These are phyloP conservation scores for Oscheius sp. DNA, from an alignment of 2,888 invertebrate species.

Conservation along the genomic window DNA sequence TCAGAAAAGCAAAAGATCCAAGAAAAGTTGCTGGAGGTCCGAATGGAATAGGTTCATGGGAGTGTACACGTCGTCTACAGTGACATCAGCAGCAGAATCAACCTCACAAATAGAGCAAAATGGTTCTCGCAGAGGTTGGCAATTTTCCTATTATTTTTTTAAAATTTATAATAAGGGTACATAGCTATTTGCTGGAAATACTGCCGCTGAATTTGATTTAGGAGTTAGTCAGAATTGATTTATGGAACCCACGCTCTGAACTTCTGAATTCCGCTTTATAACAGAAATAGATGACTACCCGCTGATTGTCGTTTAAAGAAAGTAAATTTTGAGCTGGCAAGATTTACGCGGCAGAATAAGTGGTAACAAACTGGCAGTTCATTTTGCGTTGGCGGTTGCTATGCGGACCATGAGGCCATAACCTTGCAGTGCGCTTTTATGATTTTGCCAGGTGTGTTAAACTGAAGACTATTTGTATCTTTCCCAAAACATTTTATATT, in stretches of 20 bases:
- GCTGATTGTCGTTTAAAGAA: too few relatives aligned
- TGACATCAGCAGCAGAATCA: not conserved
- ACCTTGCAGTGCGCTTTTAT: slow-evolving; percentile 5
- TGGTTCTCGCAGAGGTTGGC: not conserved
- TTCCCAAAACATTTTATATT: not conserved
- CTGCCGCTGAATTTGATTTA: too few relatives aligned
- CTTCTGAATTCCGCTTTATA: too few relatives aligned
- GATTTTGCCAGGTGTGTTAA: slow-evolving; percentile 2
- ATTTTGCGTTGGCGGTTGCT: slow-evolving; percentile 20
- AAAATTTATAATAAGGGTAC: not conserved
- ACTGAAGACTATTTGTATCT: not conserved
- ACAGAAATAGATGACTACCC: too few relatives aligned
- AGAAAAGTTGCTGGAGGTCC: not conserved
- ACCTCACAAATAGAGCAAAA: not conserved
- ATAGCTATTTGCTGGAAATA: too few relatives aligned
- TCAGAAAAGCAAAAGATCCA: too few relatives aligned
- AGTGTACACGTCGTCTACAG: not conserved
- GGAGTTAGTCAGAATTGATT: too few relatives aligned
- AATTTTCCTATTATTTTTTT: not conserved
- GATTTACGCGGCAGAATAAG: too few relatives aligned
- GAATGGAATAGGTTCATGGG: not conserved
- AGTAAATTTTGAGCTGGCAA: too few relatives aligned
- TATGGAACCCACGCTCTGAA: too few relatives aligned
- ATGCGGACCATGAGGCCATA: slow-evolving; percentile 8
- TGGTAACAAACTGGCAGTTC: too few relatives aligned